These are phyloP conservation scores for Sicus ferrugineus DNA, from an alignment of 2,888 invertebrate species.

Conservation along the genomic window DNA sequence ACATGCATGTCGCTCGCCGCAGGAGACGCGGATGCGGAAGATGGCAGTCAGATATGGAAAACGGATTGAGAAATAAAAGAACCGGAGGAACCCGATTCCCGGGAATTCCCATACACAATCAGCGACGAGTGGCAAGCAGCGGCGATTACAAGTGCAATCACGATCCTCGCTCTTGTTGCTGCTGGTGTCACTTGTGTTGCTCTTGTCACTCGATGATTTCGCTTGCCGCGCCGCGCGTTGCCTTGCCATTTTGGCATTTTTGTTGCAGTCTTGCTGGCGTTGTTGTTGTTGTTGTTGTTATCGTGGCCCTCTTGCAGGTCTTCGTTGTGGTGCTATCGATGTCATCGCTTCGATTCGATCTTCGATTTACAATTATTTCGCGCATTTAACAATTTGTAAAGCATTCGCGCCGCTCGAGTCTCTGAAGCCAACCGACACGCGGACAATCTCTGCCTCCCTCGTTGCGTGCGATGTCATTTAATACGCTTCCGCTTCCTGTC, in stretches of 20 bases:
- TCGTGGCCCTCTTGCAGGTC: background rate
- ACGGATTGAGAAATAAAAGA: background rate
- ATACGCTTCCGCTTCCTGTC: constrained; percentile 42
- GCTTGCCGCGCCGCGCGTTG: no score
- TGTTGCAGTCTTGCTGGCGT: background rate
- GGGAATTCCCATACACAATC: background rate
- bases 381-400: constrained; percentile 43
- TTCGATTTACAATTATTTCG: constrained; percentile 47
- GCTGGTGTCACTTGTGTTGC: no score
- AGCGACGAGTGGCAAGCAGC: background rate
- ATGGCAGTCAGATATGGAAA: background rate
- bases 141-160: background rate
- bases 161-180: background rate
- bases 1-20: background rate
- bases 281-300: constrained; percentile 1
- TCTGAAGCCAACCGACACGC: background rate
- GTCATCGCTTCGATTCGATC: constrained; percentile 46
- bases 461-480: constrained; percentile 38
- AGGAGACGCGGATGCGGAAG: background rate
- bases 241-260: no score
- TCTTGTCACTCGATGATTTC: no score
- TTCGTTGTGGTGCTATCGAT: constrained; percentile 33
- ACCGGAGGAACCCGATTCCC: background rate
- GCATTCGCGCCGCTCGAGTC: constrained; percentile 7
- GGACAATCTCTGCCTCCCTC: background rate